These are phyloP conservation scores for Sebastes hopkinsi DNA, from an alignment of 2,797 vertebrate genomes.

Conservation along the genomic window DNA sequence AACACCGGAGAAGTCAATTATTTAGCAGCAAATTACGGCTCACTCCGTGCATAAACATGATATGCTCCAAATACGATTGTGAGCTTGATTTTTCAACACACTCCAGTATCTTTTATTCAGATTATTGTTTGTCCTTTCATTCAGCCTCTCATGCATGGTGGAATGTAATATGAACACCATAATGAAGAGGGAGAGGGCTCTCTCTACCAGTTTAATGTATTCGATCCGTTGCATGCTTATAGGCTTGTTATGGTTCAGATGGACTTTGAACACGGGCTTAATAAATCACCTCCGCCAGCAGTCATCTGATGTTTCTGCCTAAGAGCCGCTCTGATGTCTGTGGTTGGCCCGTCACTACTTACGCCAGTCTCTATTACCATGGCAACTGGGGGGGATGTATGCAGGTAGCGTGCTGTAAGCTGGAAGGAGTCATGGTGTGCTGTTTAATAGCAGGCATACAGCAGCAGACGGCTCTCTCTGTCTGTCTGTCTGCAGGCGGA, in stretches of 20 bases:
- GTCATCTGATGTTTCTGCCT: conserved; percentile 77
- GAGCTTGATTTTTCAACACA: conserved; percentile 62
- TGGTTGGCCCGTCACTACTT: conserved; percentile 66
- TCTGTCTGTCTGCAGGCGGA: conserved; percentile 25
- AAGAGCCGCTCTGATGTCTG: conserved; percentile 76
- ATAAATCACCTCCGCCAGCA: conserved; percentile 80
- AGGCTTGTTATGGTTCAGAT: conserved; percentile 77
- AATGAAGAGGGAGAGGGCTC: conserved; percentile 67
- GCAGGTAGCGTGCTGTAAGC: conserved; percentile 79
- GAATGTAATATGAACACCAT: conserved; percentile 71
- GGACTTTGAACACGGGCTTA: conserved; percentile 75
- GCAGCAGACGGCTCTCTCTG: conserved; percentile 46
- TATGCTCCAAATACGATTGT: conserved; percentile 74
- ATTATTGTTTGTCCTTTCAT: conserved; percentile 69
- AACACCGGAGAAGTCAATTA: conserved; percentile 90
- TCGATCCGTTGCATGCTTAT: conserved; percentile 72
- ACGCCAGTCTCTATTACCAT: conserved; percentile 77
- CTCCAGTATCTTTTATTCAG: conserved; percentile 52
- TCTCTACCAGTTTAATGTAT: conserved; percentile 73
- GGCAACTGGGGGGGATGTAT: conserved; percentile 78
- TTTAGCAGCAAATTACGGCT: conserved; percentile 90
- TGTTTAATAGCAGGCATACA: conserved; percentile 74
- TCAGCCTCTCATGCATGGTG: conserved; percentile 53
- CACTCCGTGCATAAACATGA: conserved; percentile 72
- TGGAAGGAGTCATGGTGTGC: conserved; percentile 74